Conservation (phyloP, 2,888 invertebrate genomes). For the Sycophila texana region DNA sequence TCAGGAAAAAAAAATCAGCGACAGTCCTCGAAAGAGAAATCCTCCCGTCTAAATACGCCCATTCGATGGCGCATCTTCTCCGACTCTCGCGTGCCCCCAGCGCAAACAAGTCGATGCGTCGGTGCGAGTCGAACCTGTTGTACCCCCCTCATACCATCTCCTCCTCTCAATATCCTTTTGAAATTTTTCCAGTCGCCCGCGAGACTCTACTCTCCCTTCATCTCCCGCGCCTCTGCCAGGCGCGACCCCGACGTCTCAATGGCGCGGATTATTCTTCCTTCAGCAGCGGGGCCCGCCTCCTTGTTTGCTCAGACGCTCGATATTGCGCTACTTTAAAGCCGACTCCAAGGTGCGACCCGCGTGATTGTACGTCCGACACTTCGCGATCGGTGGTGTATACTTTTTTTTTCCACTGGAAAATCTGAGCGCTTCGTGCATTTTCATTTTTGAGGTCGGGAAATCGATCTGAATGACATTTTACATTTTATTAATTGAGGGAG, state of each 20-base stretch:
- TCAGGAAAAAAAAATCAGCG: too few relatives aligned
- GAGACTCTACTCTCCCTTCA: neutral
- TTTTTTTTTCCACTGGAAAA: neutral
- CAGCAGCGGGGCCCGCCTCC: neutral
- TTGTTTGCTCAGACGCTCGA: conserved; percentile 42
- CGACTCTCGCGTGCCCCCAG: neutral
- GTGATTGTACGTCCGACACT: too few relatives aligned
- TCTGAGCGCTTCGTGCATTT: neutral
- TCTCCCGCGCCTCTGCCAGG: neutral
- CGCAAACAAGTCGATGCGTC: conserved; percentile 13
- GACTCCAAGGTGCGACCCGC: too few relatives aligned
- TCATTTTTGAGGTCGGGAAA: neutral
- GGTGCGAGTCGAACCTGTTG: conserved; percentile 11
- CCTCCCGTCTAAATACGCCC: too few relatives aligned
- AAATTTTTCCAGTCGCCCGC: too few relatives aligned
- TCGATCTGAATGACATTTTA: too few relatives aligned
- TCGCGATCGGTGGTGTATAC: neutral
- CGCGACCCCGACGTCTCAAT: neutral
- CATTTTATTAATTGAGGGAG: too few relatives aligned
- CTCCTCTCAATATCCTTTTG: too few relatives aligned
- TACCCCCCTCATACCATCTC: neutral
- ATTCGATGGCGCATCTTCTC: too few relatives aligned
- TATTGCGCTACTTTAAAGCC: conserved; percentile 29
- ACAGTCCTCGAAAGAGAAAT: too few relatives aligned
- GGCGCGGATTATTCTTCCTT: conserved; percentile 31